phyloP scores from a whole-genome alignment of 2,888 invertebrate genomes.

The Nemurella pictetii region DNA sequence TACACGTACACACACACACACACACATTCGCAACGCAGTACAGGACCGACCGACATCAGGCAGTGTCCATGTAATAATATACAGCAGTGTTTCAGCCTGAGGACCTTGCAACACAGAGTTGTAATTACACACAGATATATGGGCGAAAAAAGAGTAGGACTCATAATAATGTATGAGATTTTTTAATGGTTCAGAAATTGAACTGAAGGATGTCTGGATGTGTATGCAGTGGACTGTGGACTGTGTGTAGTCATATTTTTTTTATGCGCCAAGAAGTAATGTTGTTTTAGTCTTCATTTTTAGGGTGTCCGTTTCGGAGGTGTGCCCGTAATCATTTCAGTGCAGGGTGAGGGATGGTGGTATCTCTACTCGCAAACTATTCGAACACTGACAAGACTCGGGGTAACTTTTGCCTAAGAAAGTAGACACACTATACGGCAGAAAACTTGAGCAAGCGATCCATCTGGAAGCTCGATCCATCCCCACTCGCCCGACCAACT shows the following conservation, averaged over 20 bases:
- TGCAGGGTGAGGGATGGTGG: background rate
- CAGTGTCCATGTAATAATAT: background rate
- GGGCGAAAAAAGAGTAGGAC: background rate
- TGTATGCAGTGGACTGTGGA: background rate
- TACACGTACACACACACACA: slow-evolving; percentile 1
- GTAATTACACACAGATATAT: background rate
- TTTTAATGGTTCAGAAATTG: background rate
- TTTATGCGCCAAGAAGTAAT: background rate
- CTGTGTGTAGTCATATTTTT: background rate
- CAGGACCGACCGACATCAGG: too few relatives aligned
- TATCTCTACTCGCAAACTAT: background rate
- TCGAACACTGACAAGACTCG: background rate
- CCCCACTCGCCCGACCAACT: background rate
- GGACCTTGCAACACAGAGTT: background rate
- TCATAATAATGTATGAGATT: background rate
- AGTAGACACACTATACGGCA: background rate
- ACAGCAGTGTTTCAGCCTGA: background rate
- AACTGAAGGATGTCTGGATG: background rate
- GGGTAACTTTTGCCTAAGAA: background rate
- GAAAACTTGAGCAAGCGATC: background rate
- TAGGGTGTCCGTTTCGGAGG: background rate
- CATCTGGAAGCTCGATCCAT: background rate
- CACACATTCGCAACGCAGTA: too few relatives aligned
- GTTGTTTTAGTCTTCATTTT: background rate
- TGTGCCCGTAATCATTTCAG: background rate